Base-by-base conservation (phyloP, 2,888 invertebrate genomes). In the Neocrepidodera transversa region DNA sequence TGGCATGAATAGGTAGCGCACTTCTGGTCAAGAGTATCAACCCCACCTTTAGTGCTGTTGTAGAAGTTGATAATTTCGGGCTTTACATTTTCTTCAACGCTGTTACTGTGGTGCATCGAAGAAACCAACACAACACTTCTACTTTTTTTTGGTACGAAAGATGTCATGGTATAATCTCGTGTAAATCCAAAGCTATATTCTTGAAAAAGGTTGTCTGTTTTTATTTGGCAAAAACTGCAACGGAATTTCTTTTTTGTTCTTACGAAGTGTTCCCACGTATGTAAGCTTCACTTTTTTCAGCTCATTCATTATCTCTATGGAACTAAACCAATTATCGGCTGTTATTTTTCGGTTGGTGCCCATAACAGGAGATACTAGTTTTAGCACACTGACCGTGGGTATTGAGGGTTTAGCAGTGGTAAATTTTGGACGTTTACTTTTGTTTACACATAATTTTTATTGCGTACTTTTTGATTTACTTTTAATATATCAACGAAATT, bases 251-350 rank as follows among this genome's bases (percentile, higher is more conserved):
- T n/a, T n/a, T n/a, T n/a, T n/a, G n/a, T n/a, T n/a, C n/a, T n/a
- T n/a, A n/a, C n/a, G n/a, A n/a, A n/a, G n/a, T n/a, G n/a, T 69
- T 1, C 72, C 72, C 10, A 71, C 62, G 57, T 66, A 68, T 6
- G 69, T 68, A 16, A 68, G 64, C 14, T 58, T 63, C 13, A 53
- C 49, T 38, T 43, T 47, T 13, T 51, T 51, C 42, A 70, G 51
- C 32, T 58, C 54, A 28, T 58, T 30, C 11, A 64, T 58, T 16
- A 70, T 56, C 18, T 64, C 60, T 23, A 69, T 54, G 18, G 66
- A 68, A 5, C 64, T 60, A 58, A 65, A 71, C 67, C 67, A 69
- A 53, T 64, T 69, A n/a, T 35, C 36, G 3, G 5, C 36, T 5
- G 36, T 35, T 35, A 35, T 56, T 56, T 71, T 71, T 40, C n/a